These are phyloP conservation scores for Flexamia atlantica DNA, from an alignment of 2,888 invertebrate genomes.

Conservation along the genomic window DNA sequence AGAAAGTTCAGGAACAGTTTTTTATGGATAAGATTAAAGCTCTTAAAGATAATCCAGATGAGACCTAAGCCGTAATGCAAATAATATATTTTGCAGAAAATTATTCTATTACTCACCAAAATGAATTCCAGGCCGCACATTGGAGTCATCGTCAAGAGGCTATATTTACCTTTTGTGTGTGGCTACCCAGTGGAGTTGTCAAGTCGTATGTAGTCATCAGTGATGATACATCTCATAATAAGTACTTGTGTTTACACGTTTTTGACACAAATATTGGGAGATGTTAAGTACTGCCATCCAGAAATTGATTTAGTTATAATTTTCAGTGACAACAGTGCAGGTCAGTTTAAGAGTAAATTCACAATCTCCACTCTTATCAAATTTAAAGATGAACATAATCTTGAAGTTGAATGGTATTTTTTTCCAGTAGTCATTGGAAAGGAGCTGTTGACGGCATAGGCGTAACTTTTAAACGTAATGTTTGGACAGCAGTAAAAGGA, in stretches of 20 bases:
- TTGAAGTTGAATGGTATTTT: slow-evolving; percentile 50
- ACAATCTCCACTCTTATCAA: slow-evolving; percentile 36
- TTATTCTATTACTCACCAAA: slow-evolving; percentile 44
- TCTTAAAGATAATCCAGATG: slow-evolving; percentile 30
- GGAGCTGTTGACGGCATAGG: slow-evolving; percentile 50
- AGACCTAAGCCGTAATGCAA: slow-evolving; percentile 41
- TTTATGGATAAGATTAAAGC: slow-evolving; percentile 24
- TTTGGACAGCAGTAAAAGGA: slow-evolving; percentile 51
- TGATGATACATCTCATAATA: slow-evolving; percentile 35
- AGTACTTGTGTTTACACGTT: slow-evolving; percentile 39
- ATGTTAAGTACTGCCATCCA: slow-evolving; percentile 28
- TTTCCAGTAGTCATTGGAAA: slow-evolving; percentile 54
- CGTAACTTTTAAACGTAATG: slow-evolving; percentile 33
- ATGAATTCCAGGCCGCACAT: slow-evolving; percentile 45
- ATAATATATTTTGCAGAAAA: slow-evolving; percentile 52
- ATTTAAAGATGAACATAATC: slow-evolving; percentile 41
- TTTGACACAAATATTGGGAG: slow-evolving; percentile 35
- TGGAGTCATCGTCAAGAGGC: slow-evolving; percentile 53
- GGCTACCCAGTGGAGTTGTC: slow-evolving; percentile 29
- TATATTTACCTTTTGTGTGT: slow-evolving; percentile 51
- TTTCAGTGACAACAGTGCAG: slow-evolving; percentile 34
- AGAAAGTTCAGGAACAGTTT: slow-evolving; percentile 50
- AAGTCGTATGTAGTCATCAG: slow-evolving; percentile 52
- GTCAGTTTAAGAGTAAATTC: slow-evolving; percentile 41
- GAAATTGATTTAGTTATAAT: slow-evolving; percentile 26